These are phyloP conservation scores for Orgyia antiqua DNA, from an alignment of 2,888 invertebrate genomes.

Conservation along the genomic window DNA sequence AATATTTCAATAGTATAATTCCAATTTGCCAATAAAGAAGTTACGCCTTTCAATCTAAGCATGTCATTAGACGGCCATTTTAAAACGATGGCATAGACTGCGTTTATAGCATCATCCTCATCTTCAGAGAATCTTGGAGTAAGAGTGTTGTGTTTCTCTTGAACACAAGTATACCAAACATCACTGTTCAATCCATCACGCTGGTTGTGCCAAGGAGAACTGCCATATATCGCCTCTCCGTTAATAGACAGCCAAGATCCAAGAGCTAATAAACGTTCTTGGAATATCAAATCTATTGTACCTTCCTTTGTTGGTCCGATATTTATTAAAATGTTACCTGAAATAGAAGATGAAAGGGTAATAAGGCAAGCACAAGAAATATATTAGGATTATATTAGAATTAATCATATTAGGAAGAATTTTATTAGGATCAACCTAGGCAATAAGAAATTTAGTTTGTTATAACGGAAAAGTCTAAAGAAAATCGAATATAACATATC, in stretches of 20 bases:
- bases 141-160: slow-evolving; percentile 31
- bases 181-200: slow-evolving; percentile 85
- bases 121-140: slow-evolving; percentile 35
- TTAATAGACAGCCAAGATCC: slow-evolving; percentile 91
- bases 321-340: slow-evolving; percentile 88
- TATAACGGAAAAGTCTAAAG: no score
- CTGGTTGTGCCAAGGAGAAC: slow-evolving; percentile 87
- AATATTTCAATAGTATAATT: slow-evolving; percentile 41
- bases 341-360: no score
- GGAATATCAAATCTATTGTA: slow-evolving; percentile 89
- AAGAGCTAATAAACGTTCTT: slow-evolving; percentile 87
- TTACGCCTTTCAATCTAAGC: slow-evolving; percentile 47
- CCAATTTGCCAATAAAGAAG: slow-evolving; percentile 35
- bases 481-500: no score
- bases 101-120: slow-evolving; percentile 28
- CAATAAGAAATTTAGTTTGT: no score
- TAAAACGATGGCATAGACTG: slow-evolving; percentile 83
- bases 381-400: no score
- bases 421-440: no score
- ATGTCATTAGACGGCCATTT: slow-evolving; percentile 82
- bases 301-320: slow-evolving; percentile 95
- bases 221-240: slow-evolving; percentile 91
- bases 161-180: slow-evolving; percentile 85
- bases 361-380: no score
- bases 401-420: no score